Evolutionary conservation across 2,888 invertebrate genomes (phyloP), one percentile per base, ranked within the genome.

Genomic region (Volucella inflata): DNA sequence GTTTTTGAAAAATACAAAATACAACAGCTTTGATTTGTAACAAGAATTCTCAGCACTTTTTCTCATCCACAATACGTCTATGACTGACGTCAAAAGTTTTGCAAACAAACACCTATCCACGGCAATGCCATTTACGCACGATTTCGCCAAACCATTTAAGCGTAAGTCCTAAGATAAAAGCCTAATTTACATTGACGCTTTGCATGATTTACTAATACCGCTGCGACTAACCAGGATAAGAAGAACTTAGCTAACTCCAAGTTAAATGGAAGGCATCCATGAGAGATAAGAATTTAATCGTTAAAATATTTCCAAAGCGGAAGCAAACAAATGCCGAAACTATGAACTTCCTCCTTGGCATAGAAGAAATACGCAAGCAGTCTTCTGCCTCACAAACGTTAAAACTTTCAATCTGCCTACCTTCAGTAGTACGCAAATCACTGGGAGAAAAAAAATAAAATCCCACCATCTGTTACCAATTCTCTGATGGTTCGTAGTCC

Each of bases 391-490:
- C 14, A 12, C 10, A 11, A 8, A 6, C 42, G 42, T 46, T 12
- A 8, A 44, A 72, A 72, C 21, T 72, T 79, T 72, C n/a, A 72
- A 79, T 50, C 30, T 44, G 17, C 21, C 64, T 30, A 65, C 40
- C 59, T 57, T 9, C 53, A 59, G n/a, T 36, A 11, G 60, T 53
- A 46, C 40, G 38, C 42, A 70, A 55, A 44, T 38, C 11, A n/a
- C 51, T 51, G 55, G 21, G 11, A 42, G 65, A 78, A 16, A 55
- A 62, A 44, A 53, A 71, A 0, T 6, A 30, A 30, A 30, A 30
- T 6, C 30, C 30, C 30, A 70, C 50, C 74, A 79, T 75, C 80
- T 72, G 82, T 72, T 72, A 53, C 46, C 79, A 68, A 65, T 38
- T 75, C 16, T 17, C 36, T 44, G 30, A 59, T 42, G n/a, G 70